These are phyloP conservation scores for Pleuronectes platessa DNA, from an alignment of 2,113 vertebrate species.

Conservation along the genomic window DNA sequence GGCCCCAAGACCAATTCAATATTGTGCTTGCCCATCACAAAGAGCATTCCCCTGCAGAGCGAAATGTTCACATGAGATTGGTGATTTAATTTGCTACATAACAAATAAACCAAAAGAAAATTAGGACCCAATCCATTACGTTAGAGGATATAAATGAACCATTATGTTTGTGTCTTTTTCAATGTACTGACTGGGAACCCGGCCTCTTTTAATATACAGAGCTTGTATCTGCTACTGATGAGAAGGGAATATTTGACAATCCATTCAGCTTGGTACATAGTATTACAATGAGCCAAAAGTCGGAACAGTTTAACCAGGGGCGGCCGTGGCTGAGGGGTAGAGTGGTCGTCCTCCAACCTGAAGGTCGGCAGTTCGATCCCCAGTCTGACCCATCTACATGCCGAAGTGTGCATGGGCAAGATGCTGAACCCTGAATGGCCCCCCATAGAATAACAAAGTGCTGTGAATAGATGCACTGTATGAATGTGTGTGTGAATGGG, in stretches of 20 bases:
- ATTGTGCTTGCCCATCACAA: constrained; percentile 18
- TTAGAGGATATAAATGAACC: neutral
- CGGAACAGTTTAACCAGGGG: too few species aligned
- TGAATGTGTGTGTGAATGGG: too few species aligned
- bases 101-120: neutral
- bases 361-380: too few species aligned
- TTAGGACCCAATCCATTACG: neutral
- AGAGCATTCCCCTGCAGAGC: constrained; percentile 10
- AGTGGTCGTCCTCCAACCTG: too few species aligned
- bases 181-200: neutral
- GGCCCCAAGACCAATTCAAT: neutral
- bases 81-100: neutral
- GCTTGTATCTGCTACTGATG: neutral
- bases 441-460: too few species aligned
- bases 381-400: too few species aligned
- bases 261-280: neutral
- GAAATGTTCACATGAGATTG: neutral
- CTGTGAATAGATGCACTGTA: too few species aligned
- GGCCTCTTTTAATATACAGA: neutral
- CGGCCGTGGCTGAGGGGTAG: too few species aligned
- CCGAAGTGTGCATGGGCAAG: too few species aligned
- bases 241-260: neutral
- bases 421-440: too few species aligned
- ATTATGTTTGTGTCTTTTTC: neutral
- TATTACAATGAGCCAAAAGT: too few species aligned